Evolutionary conservation across 1,140 invertebrate genomes (phyloP), one percentile per base, ranked within the genome.

Genomic region (Megathymus violae): DNA sequence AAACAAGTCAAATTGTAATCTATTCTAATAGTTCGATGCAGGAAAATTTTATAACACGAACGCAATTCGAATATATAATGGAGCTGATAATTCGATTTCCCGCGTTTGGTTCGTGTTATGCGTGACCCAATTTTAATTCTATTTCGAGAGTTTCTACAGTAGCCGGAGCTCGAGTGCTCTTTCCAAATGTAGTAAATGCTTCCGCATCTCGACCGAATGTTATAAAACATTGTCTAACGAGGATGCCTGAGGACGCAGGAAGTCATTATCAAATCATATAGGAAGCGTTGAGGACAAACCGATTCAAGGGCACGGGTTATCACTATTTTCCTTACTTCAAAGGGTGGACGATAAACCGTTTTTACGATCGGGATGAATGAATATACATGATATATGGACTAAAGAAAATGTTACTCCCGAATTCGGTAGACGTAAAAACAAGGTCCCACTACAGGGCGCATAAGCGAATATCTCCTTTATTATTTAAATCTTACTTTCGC

Each of bases 401-500:
- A 51, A 61, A 43, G 48, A 63, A 51, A 62, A 68, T 48, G 72
- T 62, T 61, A 56, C 38, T 25, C 27, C 38, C 62, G 52, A 69
- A 62, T 59, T 63, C 62, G 47, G 46, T 31, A 48, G 62, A 74
- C 64, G 78, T 76, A 77, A 78, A 69, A 81, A 80, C 71, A 75
- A 70, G 76, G 71, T 75, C 71, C 66, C 76, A 68, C 72, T 72
- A 69, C 74, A 70, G 67, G 67, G 54, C 75, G 69, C 74, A 82
- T 82, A 78, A 80, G 75, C 81, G 80, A 80, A 82, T 78, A 81
- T 80, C 72, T 76, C 69, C 69, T 85, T 80, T 82, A 88, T 84
- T 85, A 88, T 85, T 85, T 80, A 88, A 85, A 85, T 83, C 74
- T 83, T 82, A 84, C 81, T 85, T 85, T 85, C 78, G 77, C 82